Base-by-base conservation (phyloP, 2,797 vertebrate genomes). In the Micromesistius poutassou region DNA sequence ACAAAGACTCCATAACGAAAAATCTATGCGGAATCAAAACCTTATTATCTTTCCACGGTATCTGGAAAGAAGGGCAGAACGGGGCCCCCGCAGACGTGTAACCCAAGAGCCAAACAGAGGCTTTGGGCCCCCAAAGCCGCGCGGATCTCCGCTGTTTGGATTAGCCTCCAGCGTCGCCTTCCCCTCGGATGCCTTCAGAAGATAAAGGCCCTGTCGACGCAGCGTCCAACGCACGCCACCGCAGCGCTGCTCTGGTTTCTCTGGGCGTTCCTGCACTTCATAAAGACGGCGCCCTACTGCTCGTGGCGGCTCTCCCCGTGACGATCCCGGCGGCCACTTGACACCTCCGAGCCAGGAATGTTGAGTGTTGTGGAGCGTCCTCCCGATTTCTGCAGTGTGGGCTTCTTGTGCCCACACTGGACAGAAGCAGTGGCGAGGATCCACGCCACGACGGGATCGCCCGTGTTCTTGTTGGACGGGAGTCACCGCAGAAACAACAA, bases 171-270 rank as follows among this genome's bases (percentile, higher is more conserved):
- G 62, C 80, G 68, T 82, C n/a, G 80, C 78, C 88, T 30, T 9
- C n/a, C 82, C 76, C 77, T 80, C 89, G 87, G 90, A 81, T 5
- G 0, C 10, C 25, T 77, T 89, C 90, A 62, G 91, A 91, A 87
- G 86, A 86, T 85, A 76, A 84, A 88, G 87, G 42, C 76, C 0
- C 84, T 86, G 89, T 84, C 88, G 89, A 83, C 30, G 73, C 83
- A 81, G 82, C 78, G 82, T 83, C 87, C 85, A 79, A 74, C 9
- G 79, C 81, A 38, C 74, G 74, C 83, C 87, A 91, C 91, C 89
- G 85, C 90, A 91, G 90, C 90, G 90, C 89, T 87, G 87, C 88
- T 81, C 82, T 84, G 85, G 90, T 85, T 86, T 16, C 83, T 90
- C 55, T 55, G 4, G 5, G 46, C 22, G 14, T 55, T 55, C 5